These are phyloP conservation scores for Neolamprologus hecqui DNA, from an alignment of 2,113 vertebrate species.

Conservation along the genomic window DNA sequence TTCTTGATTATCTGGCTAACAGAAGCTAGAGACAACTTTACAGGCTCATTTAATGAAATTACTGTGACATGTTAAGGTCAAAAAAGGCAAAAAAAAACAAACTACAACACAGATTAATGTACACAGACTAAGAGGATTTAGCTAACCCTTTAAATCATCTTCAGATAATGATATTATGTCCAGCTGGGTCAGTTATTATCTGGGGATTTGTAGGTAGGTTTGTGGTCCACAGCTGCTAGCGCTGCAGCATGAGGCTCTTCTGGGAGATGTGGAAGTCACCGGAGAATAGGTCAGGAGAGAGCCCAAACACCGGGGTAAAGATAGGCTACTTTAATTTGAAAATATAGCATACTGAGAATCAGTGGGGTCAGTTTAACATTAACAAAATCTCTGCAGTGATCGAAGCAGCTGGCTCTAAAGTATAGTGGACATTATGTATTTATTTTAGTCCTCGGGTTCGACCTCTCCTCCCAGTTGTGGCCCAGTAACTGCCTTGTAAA, in stretches of 20 bases:
- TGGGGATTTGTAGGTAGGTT: background rate
- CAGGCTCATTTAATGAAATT: background rate
- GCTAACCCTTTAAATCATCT: background rate
- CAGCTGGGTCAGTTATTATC: background rate
- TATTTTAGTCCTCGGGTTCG: fast-evolving
- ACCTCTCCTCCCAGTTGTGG: background rate
- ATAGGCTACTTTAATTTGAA: background rate
- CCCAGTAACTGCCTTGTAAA: background rate
- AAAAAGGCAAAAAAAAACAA: background rate
- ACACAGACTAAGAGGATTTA: background rate
- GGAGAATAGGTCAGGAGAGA: background rate
- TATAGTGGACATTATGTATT: background rate
- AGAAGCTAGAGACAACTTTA: background rate
- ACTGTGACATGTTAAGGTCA: background rate
- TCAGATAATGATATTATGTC: background rate
- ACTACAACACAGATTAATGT: background rate
- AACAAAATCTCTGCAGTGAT: background rate
- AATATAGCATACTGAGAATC: background rate
- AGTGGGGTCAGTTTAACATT: background rate
- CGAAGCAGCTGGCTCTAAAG: fast-evolving
- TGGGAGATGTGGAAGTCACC: background rate
- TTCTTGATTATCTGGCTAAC: background rate
- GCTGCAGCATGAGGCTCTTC: background rate
- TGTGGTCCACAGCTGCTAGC: background rate
- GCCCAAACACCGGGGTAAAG: background rate